Base-by-base conservation (phyloP, 2,113 vertebrate genomes). In the Ictidomys tridecemlineatus region DNA sequence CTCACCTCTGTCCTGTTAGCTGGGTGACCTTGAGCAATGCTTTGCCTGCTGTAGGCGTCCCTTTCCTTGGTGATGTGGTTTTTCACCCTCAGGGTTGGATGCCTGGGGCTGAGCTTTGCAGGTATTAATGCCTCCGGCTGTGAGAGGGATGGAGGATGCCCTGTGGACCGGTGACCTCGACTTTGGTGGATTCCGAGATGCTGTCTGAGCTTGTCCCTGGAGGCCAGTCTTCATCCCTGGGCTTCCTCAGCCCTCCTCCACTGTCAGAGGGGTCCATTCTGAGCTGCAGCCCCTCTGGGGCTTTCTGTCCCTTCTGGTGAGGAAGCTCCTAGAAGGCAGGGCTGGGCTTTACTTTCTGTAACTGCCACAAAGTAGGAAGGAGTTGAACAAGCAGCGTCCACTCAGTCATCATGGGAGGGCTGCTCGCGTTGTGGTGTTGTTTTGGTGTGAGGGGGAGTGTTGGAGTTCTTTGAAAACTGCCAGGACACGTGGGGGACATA, bases 401-500 rank as follows among this genome's bases (percentile, higher is more conserved):
- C 24, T 51, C 16, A 22, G 13, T 30, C 32, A 2, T 72, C 28
- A 20, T 8, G 51, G 78, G 17, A 74, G 2, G 20, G 24, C 48
- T 13, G 28, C 72, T 13, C 61, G 70, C 65, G 28, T 9, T 4
- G 1, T 26, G 17, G 7, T 58, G 56, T 58, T 58, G 56, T 58
- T 58, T 22, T 22, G 56, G 56, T 6, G 56, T 22, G 18, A 22
- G 5, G 8, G 61, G 24, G 61, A 28, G 11, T 22, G 20, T 22
- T 18, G 11, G 30, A 4, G 3, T 10, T 77, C 22, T 77, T 37
- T 61, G 65, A 5, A 30, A 61, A 11, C 13, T 0, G n/a, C 58
- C 0, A 2, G 63, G 63, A 22, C 24, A 0, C 13, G 0, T 5
- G 0, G 3, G 42, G 6, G n/a, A 9, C 42, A 4, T 11, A 0